A percentile compares a stretch with the other conserved stretches of the same genome.
phyloP scores from a whole-genome alignment of 2,797 vertebrate species.

The Melanotaenia maccullochi region DNA sequence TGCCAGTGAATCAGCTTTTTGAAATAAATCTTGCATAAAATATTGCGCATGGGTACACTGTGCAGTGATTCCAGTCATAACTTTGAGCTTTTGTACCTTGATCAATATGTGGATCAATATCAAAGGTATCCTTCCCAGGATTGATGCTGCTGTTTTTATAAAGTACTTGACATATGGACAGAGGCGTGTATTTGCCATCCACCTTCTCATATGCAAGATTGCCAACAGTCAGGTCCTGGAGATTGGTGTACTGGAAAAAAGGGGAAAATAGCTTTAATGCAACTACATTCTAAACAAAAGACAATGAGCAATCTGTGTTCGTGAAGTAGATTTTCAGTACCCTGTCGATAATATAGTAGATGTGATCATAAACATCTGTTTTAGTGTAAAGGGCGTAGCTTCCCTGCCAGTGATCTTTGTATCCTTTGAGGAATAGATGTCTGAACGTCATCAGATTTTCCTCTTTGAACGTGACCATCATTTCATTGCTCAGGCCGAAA shows the following conservation, averaged over 20 bases:
- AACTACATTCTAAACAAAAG: background rate
- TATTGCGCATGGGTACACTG: background rate
- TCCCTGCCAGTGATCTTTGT: constrained; percentile 83
- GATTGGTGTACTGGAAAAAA: constrained; percentile 83
- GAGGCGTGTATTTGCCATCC: constrained; percentile 75
- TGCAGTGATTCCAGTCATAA: background rate
- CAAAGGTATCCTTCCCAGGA: constrained; percentile 90
- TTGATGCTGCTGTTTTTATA: constrained; percentile 87
- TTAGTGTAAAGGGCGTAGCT: constrained; percentile 89
- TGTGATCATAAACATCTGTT: constrained; percentile 88
- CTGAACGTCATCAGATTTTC: constrained; percentile 92
- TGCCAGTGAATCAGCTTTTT: constrained; percentile 53
- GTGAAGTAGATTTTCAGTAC: constrained; percentile 67
- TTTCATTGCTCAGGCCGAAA: constrained; percentile 96
- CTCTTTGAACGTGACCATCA: constrained; percentile 96
- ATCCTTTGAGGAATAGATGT: constrained; percentile 95
- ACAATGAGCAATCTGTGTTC: background rate
- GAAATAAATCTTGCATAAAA: constrained; percentile 25
- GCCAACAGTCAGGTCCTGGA: constrained; percentile 87
- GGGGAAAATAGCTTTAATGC: background rate
- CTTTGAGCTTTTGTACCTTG: constrained; percentile 80
- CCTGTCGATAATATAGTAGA: constrained; percentile 86
- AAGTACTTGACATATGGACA: constrained; percentile 89
- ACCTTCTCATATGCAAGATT: constrained; percentile 89
- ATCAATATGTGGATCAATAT: constrained; percentile 89